Conservation (phyloP, 2,113 vertebrate genomes). For the Phaethornis superciliosus region DNA sequence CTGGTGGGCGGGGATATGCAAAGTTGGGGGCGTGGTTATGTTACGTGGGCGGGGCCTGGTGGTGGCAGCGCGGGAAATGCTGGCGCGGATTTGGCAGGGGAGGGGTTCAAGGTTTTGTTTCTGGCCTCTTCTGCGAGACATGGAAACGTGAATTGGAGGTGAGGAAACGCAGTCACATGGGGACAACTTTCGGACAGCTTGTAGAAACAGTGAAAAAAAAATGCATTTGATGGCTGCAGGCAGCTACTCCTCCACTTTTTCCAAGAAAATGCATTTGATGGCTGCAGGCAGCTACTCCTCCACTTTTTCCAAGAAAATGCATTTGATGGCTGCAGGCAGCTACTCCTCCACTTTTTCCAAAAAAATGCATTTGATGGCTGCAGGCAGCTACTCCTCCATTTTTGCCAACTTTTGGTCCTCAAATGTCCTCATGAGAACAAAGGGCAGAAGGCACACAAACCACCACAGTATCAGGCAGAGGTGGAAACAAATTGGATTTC, state of each 20-base stretch:
- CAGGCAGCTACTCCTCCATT: not conserved
- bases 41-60: too few species aligned
- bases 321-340: not conserved
- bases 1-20: too few species aligned
- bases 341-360: not conserved
- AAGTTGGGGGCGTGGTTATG: not conserved
- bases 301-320: not conserved
- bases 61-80: not conserved
- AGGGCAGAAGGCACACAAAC: not conserved
- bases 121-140: too few species aligned
- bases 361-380: not conserved
- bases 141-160: too few species aligned
- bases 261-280: not conserved
- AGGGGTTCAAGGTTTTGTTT: too few species aligned
- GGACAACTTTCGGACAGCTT: not conserved
- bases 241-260: not conserved
- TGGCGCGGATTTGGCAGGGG: rapidly evolving
- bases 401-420: not conserved
- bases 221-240: not conserved
- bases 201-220: not conserved
- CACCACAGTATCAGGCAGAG: not conserved
- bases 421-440: not conserved
- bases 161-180: not conserved
- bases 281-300: not conserved
- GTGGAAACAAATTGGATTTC: not conserved